phyloP scores from a whole-genome alignment of 2,113 vertebrate genomes.

The Haplochromis burtoni region DNA sequence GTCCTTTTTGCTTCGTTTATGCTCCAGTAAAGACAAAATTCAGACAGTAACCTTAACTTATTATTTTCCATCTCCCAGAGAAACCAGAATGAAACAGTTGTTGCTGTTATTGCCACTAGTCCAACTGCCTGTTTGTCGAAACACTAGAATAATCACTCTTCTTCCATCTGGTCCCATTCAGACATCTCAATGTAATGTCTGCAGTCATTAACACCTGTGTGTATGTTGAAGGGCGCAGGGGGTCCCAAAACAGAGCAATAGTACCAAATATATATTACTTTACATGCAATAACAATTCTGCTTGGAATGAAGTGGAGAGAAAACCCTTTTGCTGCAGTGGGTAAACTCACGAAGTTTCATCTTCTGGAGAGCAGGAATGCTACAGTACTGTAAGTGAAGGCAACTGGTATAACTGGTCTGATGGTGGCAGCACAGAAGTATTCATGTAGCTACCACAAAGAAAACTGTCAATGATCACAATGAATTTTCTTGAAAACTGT shows the following conservation, averaged over 20 bases:
- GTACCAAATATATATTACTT: background rate
- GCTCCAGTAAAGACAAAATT: background rate
- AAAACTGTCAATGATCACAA: background rate
- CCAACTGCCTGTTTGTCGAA: background rate
- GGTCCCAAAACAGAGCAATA: background rate
- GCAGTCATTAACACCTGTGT: background rate
- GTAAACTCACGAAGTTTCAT: fast-evolving
- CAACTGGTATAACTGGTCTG: background rate
- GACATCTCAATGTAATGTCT: background rate
- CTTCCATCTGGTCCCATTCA: background rate
- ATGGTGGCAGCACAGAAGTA: background rate
- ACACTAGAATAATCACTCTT: background rate
- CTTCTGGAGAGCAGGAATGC: background rate
- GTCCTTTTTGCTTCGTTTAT: background rate
- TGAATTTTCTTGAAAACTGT: background rate
- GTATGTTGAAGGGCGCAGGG: too few relatives aligned
- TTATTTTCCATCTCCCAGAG: background rate
- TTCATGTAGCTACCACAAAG: background rate
- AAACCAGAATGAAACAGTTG: background rate
- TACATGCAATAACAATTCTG: background rate
- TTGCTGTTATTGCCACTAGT: background rate
- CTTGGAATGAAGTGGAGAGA: background rate
- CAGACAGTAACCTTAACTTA: background rate
- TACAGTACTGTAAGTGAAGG: background rate
- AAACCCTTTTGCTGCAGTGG: background rate